Percentiles rank a stretch among this genome's conserved stretches.
Evolutionary conservation across 2,113 vertebrate species (phyloP).

Genomic region (Colinus virginianus): DNA sequence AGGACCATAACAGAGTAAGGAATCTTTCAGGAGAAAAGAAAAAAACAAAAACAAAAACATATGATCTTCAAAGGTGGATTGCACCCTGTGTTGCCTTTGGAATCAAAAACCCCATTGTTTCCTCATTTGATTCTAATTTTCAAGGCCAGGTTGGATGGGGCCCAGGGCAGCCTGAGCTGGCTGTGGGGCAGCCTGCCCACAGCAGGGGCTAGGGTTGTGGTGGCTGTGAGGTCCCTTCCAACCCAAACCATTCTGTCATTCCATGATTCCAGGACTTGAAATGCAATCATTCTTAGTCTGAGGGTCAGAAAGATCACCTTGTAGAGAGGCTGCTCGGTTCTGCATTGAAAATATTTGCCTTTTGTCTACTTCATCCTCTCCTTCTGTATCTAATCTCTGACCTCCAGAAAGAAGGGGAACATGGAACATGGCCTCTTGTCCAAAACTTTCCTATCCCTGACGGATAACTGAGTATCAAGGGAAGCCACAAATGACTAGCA

Average conservation of each 20-base stretch:
- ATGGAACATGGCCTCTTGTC: neutral
- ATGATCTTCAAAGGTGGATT: neutral
- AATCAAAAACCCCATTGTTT: neutral
- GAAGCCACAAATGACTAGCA: neutral
- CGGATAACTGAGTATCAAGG: neutral
- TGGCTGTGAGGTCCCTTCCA: neutral
- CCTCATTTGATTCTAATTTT: neutral
- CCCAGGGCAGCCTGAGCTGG: neutral
- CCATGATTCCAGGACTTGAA: neutral
- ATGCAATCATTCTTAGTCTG: neutral
- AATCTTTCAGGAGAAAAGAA: neutral
- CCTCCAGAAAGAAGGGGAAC: neutral
- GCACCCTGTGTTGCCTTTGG: neutral
- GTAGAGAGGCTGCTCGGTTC: rapidly evolving
- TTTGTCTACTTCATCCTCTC: neutral
- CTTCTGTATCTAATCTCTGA: neutral
- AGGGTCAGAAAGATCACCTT: neutral
- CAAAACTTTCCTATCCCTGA: neutral
- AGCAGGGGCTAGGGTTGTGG: neutral
- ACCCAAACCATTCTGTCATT: neutral
- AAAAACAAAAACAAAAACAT: neutral
- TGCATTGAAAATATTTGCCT: neutral
- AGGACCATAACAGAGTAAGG: neutral
- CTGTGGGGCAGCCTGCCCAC: neutral
- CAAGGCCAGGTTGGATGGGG: neutral